Evolutionary conservation across 1,140 invertebrate species (phyloP).

Genomic region (Oryctes rhinoceros): DNA sequence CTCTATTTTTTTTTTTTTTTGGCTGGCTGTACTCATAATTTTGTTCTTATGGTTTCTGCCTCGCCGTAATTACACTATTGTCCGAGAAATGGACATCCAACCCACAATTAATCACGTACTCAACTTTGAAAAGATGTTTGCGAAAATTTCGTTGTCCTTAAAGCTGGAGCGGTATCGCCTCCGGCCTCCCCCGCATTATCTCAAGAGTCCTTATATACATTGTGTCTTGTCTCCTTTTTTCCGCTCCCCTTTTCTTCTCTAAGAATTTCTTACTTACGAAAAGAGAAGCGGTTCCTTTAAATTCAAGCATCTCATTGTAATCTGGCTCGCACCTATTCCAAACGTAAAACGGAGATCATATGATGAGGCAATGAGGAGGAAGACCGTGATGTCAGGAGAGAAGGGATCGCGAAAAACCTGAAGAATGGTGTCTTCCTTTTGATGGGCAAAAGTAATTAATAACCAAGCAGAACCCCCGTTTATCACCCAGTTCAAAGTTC

Average conservation of each 20-base stretch:
- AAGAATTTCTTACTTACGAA: not conserved
- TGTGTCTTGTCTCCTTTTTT: slow-evolving; percentile 1
- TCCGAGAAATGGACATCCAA: slow-evolving; percentile 13
- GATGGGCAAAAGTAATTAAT: slow-evolving; percentile 10
- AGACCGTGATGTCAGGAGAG: not conserved
- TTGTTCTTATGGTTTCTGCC: not conserved
- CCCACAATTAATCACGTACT: slow-evolving; percentile 7
- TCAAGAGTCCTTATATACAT: not conserved
- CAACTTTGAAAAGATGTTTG: slow-evolving; percentile 19
- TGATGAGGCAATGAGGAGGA: slow-evolving; percentile 12
- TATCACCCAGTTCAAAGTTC: slow-evolving; percentile 10
- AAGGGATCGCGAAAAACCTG: not conserved
- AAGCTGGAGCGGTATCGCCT: not conserved
- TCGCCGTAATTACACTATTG: not conserved
- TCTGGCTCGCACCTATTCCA: not conserved
- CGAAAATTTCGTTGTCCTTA: slow-evolving; percentile 16
- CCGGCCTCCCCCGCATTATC: not conserved
- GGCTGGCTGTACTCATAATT: not conserved
- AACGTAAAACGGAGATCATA: slow-evolving; percentile 2
- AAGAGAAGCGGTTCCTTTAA: slow-evolving; percentile 9
- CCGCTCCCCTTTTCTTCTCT: not conserved
- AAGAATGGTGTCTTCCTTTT: slow-evolving; percentile 1
- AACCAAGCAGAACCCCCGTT: not conserved
- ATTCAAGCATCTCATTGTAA: not conserved
- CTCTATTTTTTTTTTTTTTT: too few relatives aligned